Evolutionary conservation across 2,797 vertebrate genomes (phyloP).

Genomic region (Pipistrellus nathusii): DNA sequence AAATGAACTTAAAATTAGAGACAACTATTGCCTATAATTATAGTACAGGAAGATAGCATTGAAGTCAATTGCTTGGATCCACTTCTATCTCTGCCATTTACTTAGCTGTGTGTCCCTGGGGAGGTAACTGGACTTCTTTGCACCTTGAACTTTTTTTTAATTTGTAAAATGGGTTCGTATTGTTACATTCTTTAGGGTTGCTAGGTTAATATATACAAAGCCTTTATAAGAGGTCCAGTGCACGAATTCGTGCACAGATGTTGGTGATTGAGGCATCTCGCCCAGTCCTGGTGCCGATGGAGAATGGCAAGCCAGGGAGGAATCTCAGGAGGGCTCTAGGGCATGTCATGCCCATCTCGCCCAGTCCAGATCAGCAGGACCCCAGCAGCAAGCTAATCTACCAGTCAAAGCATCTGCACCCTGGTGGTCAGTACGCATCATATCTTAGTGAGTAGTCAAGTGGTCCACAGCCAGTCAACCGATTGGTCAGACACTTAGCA

Average conservation of each 20-base stretch:
- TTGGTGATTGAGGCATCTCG: too few species aligned
- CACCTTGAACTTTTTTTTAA: conserved; percentile 18
- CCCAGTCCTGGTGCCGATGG: too few species aligned
- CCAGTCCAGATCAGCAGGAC: too few species aligned
- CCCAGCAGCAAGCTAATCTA: too few species aligned
- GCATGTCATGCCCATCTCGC: background rate
- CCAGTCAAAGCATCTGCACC: too few species aligned
- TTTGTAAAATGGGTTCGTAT: background rate
- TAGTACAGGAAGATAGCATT: background rate
- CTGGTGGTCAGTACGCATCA: too few species aligned
- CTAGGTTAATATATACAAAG: background rate
- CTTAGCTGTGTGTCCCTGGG: background rate
- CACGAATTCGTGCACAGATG: too few species aligned
- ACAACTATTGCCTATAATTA: background rate
- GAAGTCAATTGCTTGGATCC: background rate
- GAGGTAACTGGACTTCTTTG: background rate
- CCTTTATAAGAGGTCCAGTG: background rate
- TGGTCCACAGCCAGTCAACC: too few species aligned
- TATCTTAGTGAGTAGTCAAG: too few species aligned
- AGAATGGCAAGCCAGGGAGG: too few species aligned
- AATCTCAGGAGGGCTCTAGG: too few species aligned
- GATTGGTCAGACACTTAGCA: too few species aligned
- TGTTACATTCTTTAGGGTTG: background rate
- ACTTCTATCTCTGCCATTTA: background rate
- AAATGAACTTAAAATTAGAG: conserved; percentile 32